These are phyloP conservation scores for Aepyceros melampus DNA, from an alignment of 2,113 vertebrate species.

Conservation along the genomic window DNA sequence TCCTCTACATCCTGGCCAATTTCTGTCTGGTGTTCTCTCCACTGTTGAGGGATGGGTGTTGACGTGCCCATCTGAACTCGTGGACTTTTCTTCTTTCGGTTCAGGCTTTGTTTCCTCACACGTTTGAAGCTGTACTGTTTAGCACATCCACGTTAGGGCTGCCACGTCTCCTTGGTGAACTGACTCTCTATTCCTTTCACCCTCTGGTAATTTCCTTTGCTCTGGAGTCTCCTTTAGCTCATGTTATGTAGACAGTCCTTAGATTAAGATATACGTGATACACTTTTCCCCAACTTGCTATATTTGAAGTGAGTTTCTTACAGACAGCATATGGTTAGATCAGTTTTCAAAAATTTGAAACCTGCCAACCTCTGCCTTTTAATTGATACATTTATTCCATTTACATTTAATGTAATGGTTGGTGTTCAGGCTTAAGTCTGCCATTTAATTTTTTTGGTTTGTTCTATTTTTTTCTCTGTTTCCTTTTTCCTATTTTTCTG, in stretches of 20 bases:
- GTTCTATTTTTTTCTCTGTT: neutral
- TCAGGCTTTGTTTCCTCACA: neutral
- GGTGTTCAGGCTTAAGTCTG: neutral
- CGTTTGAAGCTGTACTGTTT: neutral
- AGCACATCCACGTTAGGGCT: rapidly evolving
- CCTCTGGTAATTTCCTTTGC: neutral
- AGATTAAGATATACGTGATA: neutral
- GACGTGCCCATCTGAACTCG: neutral
- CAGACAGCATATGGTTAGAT: neutral
- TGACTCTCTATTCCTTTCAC: neutral
- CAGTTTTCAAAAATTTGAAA: neutral
- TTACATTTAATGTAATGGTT: neutral
- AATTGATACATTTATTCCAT: neutral
- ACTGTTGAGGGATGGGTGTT: neutral
- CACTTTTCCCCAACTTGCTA: neutral
- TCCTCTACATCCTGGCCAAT: neutral
- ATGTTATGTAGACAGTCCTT: neutral
- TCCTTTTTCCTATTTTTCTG: neutral
- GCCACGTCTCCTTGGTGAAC: too few relatives aligned
- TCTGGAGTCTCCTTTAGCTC: neutral
- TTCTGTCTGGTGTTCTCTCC: neutral
- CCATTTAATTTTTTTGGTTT: neutral
- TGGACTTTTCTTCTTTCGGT: neutral
- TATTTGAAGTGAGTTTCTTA: neutral
- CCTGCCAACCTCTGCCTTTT: neutral